Evolutionary conservation across 2,888 invertebrate species (phyloP).

Genomic region (Dasypolia templi): DNA sequence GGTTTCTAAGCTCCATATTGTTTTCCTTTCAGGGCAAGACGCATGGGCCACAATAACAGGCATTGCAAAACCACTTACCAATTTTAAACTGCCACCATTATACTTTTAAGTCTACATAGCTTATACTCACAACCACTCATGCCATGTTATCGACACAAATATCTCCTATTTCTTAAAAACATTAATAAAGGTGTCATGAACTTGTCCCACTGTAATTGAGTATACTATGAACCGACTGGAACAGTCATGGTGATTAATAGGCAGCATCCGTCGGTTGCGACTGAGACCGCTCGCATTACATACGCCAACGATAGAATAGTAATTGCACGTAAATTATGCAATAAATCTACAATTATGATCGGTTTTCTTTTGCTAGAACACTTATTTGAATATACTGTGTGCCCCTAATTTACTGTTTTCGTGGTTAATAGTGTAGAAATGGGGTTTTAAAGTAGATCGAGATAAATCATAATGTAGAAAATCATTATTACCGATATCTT

Average conservation of each 20-base stretch:
- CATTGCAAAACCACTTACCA: too few relatives aligned
- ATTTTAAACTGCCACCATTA: too few relatives aligned
- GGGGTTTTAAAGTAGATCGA: neutral
- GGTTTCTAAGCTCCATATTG: too few relatives aligned
- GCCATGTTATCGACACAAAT: too few relatives aligned
- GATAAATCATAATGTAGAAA: neutral
- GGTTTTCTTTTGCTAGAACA: constrained; percentile 15
- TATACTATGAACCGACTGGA: constrained; percentile 44
- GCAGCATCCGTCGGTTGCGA: constrained; percentile 60
- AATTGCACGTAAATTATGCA: constrained; percentile 42
- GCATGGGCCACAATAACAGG: too few relatives aligned
- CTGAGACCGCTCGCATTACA: constrained; percentile 41
- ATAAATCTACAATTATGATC: constrained; percentile 45
- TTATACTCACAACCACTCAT: neutral
- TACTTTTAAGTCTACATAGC: too few relatives aligned
- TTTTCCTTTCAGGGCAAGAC: too few relatives aligned
- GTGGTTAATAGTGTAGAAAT: neutral
- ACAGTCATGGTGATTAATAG: constrained; percentile 65
- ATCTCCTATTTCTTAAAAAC: too few relatives aligned
- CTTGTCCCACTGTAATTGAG: constrained; percentile 30
- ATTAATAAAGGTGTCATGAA: neutral
- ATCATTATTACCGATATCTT: too few relatives aligned
- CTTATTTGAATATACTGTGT: constrained; percentile 26
- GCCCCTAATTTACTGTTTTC: constrained; percentile 7
- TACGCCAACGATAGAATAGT: constrained; percentile 47